phyloP scores from a whole-genome alignment of 2,888 invertebrate species.

The Tinea pellionella region DNA sequence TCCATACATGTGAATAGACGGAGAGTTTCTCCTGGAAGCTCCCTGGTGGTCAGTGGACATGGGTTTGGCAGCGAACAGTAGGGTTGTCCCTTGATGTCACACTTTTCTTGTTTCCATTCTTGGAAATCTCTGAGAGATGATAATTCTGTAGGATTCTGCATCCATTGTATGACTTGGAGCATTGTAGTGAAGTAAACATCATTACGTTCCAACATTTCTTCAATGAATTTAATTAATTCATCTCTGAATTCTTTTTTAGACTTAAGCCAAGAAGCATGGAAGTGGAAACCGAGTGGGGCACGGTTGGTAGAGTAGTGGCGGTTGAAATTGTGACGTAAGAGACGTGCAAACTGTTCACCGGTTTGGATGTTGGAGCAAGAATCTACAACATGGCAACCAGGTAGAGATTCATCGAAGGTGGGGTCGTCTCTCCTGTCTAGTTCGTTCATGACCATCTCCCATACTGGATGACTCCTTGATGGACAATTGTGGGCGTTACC shows the following conservation, averaged over 20 bases:
- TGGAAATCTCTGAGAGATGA: slow-evolving; percentile 89
- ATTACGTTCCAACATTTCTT: slow-evolving; percentile 89
- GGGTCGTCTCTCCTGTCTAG: slow-evolving; percentile 93
- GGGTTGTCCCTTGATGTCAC: slow-evolving; percentile 93
- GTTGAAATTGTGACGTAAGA: slow-evolving; percentile 94
- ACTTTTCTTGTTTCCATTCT: slow-evolving; percentile 93
- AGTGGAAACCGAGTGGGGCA: slow-evolving; percentile 91
- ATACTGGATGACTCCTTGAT: slow-evolving; percentile 89
- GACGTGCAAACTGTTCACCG: slow-evolving; percentile 89
- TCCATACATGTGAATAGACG: slow-evolving; percentile 96
- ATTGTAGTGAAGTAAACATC: slow-evolving; percentile 95
- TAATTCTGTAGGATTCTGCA: slow-evolving; percentile 93
- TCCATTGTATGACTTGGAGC: slow-evolving; percentile 94
- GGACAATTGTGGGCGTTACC: slow-evolving; percentile 95
- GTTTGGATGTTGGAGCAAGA: slow-evolving; percentile 93
- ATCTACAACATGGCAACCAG: slow-evolving; percentile 95
- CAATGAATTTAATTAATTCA: slow-evolving; percentile 91
- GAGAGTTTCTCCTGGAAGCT: slow-evolving; percentile 91
- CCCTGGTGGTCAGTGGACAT: slow-evolving; percentile 88
- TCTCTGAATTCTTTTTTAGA: slow-evolving; percentile 94
- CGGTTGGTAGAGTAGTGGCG: slow-evolving; percentile 93
- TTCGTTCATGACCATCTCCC: slow-evolving; percentile 98
- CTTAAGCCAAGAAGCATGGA: slow-evolving; percentile 96
- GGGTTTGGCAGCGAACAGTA: slow-evolving; percentile 93
- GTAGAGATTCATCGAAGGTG: slow-evolving; percentile 91